phyloP scores from a whole-genome alignment of 2,113 vertebrate species.

The Hypanus sabinus region DNA sequence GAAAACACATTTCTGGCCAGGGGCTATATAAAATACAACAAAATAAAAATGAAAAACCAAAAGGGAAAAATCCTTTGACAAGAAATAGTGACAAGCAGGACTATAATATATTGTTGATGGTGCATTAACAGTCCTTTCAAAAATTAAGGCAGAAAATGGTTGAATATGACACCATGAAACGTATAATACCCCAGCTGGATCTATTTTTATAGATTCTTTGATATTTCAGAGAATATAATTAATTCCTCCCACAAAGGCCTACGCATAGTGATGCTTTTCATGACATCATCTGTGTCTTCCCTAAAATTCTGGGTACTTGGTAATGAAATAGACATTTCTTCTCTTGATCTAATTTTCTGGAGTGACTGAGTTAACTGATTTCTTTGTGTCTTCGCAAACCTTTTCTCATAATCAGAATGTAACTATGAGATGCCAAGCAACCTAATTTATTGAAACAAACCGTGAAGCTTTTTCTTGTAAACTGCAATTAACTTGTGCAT shows the following conservation, averaged over 20 bases:
- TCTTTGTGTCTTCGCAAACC: not conserved
- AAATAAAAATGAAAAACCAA: not conserved
- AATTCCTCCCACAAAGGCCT: constrained; percentile 35
- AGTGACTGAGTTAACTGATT: not conserved
- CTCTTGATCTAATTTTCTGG: not conserved
- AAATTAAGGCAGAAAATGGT: not conserved
- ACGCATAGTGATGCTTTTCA: constrained; percentile 20
- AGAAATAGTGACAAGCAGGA: not conserved
- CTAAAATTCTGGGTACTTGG: not conserved
- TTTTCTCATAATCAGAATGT: not conserved
- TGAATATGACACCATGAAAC: not conserved
- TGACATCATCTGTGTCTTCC: constrained; percentile 29
- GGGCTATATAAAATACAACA: not conserved
- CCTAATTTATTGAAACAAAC: not conserved
- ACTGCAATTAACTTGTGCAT: not conserved
- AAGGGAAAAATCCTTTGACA: not conserved
- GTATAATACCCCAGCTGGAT: not conserved
- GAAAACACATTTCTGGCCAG: not conserved
- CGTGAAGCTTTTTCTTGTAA: not conserved
- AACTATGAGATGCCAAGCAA: not conserved
- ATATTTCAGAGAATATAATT: constrained; percentile 23
- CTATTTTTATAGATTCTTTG: constrained; percentile 24
- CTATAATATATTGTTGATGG: not conserved
- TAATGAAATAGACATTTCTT: not conserved
- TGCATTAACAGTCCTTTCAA: constrained; percentile 9